These are phyloP conservation scores for Xenentodon cancila DNA, from an alignment of 2,797 vertebrate species.

Conservation along the genomic window DNA sequence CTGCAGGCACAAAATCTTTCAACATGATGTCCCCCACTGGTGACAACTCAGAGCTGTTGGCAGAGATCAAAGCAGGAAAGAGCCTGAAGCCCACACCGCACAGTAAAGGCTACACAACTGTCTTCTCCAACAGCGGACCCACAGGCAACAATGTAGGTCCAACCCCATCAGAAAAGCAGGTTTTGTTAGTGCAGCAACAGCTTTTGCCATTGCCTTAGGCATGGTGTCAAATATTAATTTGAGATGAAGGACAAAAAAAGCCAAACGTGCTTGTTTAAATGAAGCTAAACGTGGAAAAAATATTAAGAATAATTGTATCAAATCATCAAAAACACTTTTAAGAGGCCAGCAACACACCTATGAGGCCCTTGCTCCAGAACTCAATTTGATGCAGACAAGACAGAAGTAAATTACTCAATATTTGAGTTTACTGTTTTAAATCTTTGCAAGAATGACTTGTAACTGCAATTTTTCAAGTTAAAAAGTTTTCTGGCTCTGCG, in stretches of 20 bases:
- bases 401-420: no score
- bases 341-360: no score
- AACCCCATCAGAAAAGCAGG: neutral
- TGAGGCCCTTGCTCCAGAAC: no score
- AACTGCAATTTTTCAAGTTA: no score
- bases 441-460: no score
- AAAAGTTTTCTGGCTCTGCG: no score
- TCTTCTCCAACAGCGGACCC: constrained; percentile 90
- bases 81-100: constrained; percentile 95
- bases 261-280: neutral
- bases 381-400: no score
- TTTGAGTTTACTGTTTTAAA: no score
- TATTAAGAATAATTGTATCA: neutral
- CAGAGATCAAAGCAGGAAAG: constrained; percentile 98
- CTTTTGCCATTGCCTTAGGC: neutral
- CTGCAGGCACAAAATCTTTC: constrained; percentile 95
- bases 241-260: neutral
- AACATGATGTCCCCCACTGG: constrained; percentile 99
- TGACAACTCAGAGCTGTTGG: constrained; percentile 97
- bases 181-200: neutral
- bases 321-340: neutral
- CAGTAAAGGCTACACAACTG: constrained; percentile 93
- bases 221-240: neutral
- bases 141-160: constrained; percentile 79
- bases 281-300: neutral